These are phyloP conservation scores for Anticlea derivata DNA, from an alignment of 2,888 invertebrate species.

Conservation along the genomic window DNA sequence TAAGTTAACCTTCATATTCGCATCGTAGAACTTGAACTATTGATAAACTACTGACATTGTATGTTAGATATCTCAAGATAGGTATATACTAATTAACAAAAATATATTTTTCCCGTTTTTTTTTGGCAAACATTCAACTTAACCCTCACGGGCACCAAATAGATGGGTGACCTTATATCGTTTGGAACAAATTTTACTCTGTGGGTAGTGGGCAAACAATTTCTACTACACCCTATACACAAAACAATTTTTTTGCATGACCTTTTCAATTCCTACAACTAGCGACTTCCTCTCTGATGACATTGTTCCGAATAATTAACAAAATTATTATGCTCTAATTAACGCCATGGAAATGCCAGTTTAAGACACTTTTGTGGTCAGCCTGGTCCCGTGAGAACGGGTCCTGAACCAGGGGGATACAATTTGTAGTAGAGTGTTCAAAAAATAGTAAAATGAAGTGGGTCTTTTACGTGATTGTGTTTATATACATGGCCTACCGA, in stretches of 20 bases:
- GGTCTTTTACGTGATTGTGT: constrained; percentile 60
- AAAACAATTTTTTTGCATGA: constrained; percentile 41
- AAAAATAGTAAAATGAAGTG: constrained; percentile 57
- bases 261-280: constrained; percentile 51
- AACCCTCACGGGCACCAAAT: too few species aligned
- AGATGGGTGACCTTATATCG: too few species aligned
- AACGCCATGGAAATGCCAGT: constrained; percentile 25
- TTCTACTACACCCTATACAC: too few species aligned
- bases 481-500: constrained; percentile 62
- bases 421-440: constrained; percentile 6
- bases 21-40: constrained; percentile 4
- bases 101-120: too few species aligned
- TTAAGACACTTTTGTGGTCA: constrained; percentile 21
- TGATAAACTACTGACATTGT: constrained; percentile 11
- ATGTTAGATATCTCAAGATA: neutral
- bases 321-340: constrained; percentile 47
- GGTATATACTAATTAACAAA: too few species aligned
- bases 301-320: constrained; percentile 44
- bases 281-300: constrained; percentile 46
- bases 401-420: constrained; percentile 9
- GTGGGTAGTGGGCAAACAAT: too few species aligned
- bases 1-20: too few species aligned
- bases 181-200: too few species aligned
- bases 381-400: constrained; percentile 12
- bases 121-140: too few species aligned